Evolutionary conservation across 92 coral and sea anemone genomes (phyloP).

Genomic region (Chrysogorgia sp.): DNA sequence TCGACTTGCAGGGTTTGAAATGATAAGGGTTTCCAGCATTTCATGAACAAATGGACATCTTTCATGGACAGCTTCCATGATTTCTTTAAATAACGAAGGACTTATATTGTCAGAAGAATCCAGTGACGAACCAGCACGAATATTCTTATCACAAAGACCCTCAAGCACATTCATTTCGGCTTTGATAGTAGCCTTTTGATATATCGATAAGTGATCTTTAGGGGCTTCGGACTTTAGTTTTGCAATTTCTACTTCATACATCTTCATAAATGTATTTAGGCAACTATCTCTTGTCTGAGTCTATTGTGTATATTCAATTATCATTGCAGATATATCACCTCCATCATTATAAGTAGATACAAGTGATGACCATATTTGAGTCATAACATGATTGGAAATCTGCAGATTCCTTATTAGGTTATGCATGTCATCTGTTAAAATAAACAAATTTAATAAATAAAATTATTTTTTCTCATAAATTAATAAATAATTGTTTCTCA

Average conservation of each 20-base stretch:
- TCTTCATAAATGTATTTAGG: conserved; percentile 19
- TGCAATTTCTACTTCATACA: conserved; percentile 24
- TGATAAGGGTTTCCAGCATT: conserved; percentile 51
- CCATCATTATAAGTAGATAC: conserved; percentile 18
- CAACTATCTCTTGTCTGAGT: conserved; percentile 26
- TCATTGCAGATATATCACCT: conserved; percentile 2
- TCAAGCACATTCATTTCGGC: conserved; percentile 49
- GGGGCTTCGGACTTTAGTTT: background rate
- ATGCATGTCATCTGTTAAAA: background rate
- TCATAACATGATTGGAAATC: conserved; percentile 11
- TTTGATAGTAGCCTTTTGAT: conserved; percentile 41
- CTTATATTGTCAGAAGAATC: conserved; percentile 50
- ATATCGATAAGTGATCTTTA: conserved; percentile 10
- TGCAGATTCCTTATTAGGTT: conserved; percentile 8
- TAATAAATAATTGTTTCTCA: too few relatives aligned
- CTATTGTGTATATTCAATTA: conserved; percentile 18
- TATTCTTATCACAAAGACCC: conserved; percentile 45
- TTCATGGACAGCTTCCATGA: conserved; percentile 19
- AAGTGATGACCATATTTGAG: conserved; percentile 35
- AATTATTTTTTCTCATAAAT: too few relatives aligned
- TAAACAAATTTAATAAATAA: too few relatives aligned
- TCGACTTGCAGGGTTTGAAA: conserved; percentile 42
- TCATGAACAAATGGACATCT: conserved; percentile 62
- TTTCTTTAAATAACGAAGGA: conserved; percentile 41
- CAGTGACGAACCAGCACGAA: conserved; percentile 47